Evolutionary conservation across 1,140 invertebrate species (phyloP).

Genomic region (Aphelenchoides avenae): DNA sequence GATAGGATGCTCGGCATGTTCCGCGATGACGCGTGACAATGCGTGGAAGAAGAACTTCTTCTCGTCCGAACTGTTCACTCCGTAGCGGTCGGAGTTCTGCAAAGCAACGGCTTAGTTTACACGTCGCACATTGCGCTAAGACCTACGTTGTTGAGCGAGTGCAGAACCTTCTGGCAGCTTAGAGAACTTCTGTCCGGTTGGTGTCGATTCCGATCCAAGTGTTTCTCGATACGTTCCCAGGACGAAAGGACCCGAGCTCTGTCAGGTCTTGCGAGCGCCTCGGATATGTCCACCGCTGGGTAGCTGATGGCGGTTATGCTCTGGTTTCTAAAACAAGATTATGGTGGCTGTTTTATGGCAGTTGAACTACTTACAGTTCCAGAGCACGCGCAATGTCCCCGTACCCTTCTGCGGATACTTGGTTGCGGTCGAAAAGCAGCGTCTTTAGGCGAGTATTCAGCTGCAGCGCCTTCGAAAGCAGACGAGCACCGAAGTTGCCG

Average conservation of each 20-base stretch:
- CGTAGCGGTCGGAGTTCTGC: slow-evolving; percentile 27
- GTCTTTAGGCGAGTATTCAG: slow-evolving; percentile 43
- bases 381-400: slow-evolving; percentile 48
- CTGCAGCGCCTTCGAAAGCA: slow-evolving; percentile 56
- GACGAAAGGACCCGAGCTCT: slow-evolving; percentile 16
- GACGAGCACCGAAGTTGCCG: slow-evolving; percentile 49
- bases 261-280: slow-evolving; percentile 38
- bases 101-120: slow-evolving; percentile 18
- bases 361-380: slow-evolving; percentile 29
- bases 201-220: slow-evolving; percentile 30
- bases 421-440: slow-evolving; percentile 52
- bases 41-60: slow-evolving; percentile 33
- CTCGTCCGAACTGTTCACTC: slow-evolving; percentile 29
- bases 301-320: slow-evolving; percentile 37
- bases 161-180: slow-evolving; percentile 23
- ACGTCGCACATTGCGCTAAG: neutral
- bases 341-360: no score
- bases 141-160: slow-evolving; percentile 23
- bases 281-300: slow-evolving; percentile 42
- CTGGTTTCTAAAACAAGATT: no score
- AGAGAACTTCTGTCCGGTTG: slow-evolving; percentile 15
- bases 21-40: slow-evolving; percentile 10
- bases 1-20: slow-evolving; percentile 20
- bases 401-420: slow-evolving; percentile 54
- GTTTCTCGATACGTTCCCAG: slow-evolving; percentile 28